Base-by-base conservation (phyloP, 2,888 invertebrate species). In the Cenopis cana region DNA sequence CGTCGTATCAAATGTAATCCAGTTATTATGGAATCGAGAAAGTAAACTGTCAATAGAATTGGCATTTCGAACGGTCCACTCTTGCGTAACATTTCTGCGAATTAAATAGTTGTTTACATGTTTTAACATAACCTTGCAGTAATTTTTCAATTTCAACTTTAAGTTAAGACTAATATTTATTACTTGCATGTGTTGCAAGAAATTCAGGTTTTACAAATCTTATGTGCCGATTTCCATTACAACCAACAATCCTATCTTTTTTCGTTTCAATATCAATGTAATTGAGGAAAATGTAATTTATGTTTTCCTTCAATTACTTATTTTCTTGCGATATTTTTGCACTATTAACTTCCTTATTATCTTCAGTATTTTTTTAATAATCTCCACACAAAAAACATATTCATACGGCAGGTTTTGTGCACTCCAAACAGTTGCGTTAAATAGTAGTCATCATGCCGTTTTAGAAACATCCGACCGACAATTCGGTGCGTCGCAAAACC, bases 11-110 rank as follows among this genome's bases (percentile, higher is more conserved):
- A 66, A 46, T 66, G 17, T 66, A 66, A 55, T 65, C 38, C 60
- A 57, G 33, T 38, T 69, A n/a, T 46, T 18, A 64, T 36, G 52
- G 64, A 49, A 41, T 20, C 64, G 65, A 61, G 67, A 67, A 71
- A 67, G 60, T 61, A 66, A 71, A 50, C 38, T 49, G 41, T 55
- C 60, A 61, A 55, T 61, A 55, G 17, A 14, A 60, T 66, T 52
- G 60, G 49, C 18, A 70, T 65, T 65, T 59, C 57, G 69, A 59
- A 29, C 33, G n/a, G 1, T 52, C 20, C 14, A 33, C n/a, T 33
- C 54, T 71, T 71, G 38, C 60, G 67, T 20, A 66, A 71, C 20
- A 11, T 29, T 18, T 33, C 49, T 50, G 59, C 24, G 33, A 55
- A 61, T 50, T 71, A 67, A 67, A 61, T 8, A 29, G 20, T 50